These are phyloP conservation scores for Callosobruchus maculatus DNA, from an alignment of 2,888 invertebrate species.

Conservation along the genomic window DNA sequence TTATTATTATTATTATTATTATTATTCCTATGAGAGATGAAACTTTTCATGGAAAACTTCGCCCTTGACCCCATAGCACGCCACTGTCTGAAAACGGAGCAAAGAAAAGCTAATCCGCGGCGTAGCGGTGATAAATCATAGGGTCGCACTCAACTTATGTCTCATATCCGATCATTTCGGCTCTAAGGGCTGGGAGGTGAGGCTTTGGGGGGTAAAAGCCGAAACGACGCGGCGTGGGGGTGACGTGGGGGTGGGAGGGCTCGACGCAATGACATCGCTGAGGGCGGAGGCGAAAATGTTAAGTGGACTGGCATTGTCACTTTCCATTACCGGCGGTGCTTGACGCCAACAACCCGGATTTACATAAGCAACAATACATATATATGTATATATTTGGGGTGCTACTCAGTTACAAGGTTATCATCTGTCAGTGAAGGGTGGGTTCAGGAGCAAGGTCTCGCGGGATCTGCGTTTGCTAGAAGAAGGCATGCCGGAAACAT, in stretches of 20 bases:
- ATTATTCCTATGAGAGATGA: too few relatives aligned
- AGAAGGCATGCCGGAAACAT: too few relatives aligned
- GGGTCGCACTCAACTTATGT: constrained; percentile 23
- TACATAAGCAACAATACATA: not conserved
- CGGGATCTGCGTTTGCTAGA: too few relatives aligned
- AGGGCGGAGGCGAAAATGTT: not conserved
- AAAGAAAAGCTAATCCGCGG: constrained; percentile 11
- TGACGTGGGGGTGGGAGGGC: not conserved
- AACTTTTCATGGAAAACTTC: too few relatives aligned
- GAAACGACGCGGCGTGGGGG: not conserved
- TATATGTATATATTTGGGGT: not conserved
- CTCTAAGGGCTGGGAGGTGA: too few relatives aligned
- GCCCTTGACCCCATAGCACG: too few relatives aligned
- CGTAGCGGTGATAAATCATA: constrained; percentile 21
- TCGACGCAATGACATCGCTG: not conserved
- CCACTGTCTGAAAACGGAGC: not conserved
- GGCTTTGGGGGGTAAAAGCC: constrained; percentile 14
- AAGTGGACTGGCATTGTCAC: not conserved
- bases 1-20: too few relatives aligned
- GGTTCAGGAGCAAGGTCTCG: too few relatives aligned
- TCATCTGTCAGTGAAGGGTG: not conserved
- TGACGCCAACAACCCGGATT: not conserved
- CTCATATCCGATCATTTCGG: constrained; percentile 23
- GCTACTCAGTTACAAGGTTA: not conserved
- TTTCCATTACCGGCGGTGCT: not conserved